These are phyloP conservation scores for Aphodius granarius DNA, from an alignment of 2,888 invertebrate species.

Conservation along the genomic window DNA sequence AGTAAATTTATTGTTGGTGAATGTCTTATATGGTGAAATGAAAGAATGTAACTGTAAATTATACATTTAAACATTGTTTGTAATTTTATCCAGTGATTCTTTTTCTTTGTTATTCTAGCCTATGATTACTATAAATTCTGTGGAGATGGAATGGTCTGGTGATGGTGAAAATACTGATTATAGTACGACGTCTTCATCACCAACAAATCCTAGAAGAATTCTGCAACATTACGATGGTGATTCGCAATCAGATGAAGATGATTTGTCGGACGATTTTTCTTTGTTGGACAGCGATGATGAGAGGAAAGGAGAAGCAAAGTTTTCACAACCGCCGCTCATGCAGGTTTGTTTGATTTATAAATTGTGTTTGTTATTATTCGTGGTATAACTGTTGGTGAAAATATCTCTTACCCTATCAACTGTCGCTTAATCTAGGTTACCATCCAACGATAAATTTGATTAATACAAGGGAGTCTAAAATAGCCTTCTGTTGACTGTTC, in stretches of 20 bases:
- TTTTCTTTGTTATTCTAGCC: constrained; percentile 36
- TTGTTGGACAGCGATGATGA: constrained; percentile 80
- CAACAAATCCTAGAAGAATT: constrained; percentile 37
- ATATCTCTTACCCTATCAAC: too few species aligned
- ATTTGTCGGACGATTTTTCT: constrained; percentile 74
- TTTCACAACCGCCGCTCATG: constrained; percentile 34
- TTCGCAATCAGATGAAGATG: constrained; percentile 59
- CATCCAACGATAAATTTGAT: too few species aligned
- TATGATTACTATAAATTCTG: constrained; percentile 41
- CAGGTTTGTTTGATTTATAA: not conserved
- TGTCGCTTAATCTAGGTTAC: too few species aligned
- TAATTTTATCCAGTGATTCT: constrained; percentile 10
- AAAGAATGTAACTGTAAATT: too few species aligned
- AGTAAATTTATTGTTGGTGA: not conserved
- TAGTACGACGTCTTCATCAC: constrained; percentile 46
- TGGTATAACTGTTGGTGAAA: too few species aligned
- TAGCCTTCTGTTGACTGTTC: too few species aligned
- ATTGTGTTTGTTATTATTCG: too few species aligned
- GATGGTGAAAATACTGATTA: constrained; percentile 51
- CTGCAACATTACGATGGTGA: constrained; percentile 45
- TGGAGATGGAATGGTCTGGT: constrained; percentile 50
- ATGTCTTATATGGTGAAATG: too few species aligned
- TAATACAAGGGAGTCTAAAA: too few species aligned
- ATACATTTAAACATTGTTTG: too few species aligned
- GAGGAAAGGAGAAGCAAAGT: constrained; percentile 47